Evolutionary conservation across 2,888 invertebrate species (phyloP).

Genomic region (Colostygia pectinataria): DNA sequence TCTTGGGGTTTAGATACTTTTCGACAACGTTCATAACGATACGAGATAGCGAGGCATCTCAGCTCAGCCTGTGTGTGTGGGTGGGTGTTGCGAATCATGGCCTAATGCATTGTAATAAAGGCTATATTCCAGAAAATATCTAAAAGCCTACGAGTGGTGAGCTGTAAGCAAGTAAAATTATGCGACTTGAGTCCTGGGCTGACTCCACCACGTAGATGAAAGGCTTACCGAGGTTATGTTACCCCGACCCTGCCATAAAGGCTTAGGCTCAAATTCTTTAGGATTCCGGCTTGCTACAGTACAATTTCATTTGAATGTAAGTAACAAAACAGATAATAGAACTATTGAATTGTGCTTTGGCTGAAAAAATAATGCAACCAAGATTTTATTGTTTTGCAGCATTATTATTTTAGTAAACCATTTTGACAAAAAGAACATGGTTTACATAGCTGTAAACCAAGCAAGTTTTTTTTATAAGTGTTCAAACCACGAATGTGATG

Average conservation of each 20-base stretch:
- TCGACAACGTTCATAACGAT: slow-evolving; percentile 33
- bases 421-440: no score
- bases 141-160: slow-evolving; percentile 22
- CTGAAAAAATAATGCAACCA: no score
- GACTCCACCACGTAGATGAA: slow-evolving; percentile 49
- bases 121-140: slow-evolving; percentile 25
- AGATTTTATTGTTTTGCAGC: no score
- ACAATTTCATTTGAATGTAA: slow-evolving; percentile 26
- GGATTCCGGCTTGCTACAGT: slow-evolving; percentile 41
- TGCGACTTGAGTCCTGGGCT: slow-evolving; percentile 46
- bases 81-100: not conserved
- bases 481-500: no score
- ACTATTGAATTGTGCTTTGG: no score
- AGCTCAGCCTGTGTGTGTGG: slow-evolving; percentile 9
- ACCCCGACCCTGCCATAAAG: slow-evolving; percentile 46
- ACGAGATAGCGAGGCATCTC: slow-evolving; percentile 21
- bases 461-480: no score
- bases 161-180: slow-evolving; percentile 50
- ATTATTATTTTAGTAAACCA: no score
- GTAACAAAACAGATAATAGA: no score
- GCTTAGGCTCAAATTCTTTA: slow-evolving; percentile 45
- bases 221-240: slow-evolving; percentile 54
- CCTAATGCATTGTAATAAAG: slow-evolving; percentile 23
- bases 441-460: no score
- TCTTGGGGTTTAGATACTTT: slow-evolving; percentile 11